Conservation (phyloP, 2,797 vertebrate genomes). For the Astyanax mexicanus region DNA sequence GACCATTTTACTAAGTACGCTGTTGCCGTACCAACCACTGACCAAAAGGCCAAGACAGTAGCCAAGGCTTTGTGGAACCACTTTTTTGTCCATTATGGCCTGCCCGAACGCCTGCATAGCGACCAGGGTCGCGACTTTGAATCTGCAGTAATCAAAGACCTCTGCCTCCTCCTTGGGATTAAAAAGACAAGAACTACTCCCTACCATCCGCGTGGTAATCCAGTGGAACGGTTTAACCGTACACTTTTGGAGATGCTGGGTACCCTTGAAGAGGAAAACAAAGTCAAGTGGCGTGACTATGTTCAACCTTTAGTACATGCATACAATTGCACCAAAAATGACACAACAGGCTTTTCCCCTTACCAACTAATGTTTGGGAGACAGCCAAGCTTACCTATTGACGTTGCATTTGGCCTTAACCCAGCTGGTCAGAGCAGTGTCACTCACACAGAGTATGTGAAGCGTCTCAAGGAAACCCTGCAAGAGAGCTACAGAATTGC, state of each 20-base stretch:
- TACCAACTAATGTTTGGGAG: constrained; percentile 32
- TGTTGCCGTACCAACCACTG: too few relatives aligned
- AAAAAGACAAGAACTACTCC: not conserved
- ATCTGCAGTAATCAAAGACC: not conserved
- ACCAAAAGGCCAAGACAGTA: too few relatives aligned
- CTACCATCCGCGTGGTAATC: not conserved
- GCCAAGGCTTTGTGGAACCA: too few relatives aligned
- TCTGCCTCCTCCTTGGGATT: not conserved
- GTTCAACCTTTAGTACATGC: constrained; percentile 22
- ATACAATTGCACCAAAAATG: constrained; percentile 14
- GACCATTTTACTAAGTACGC: too few relatives aligned
- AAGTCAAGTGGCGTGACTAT: constrained; percentile 3
- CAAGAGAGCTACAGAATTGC: constrained; percentile 22
- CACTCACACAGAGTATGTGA: constrained; percentile 5
- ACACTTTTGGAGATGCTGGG: not conserved
- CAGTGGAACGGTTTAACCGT: constrained; percentile 3
- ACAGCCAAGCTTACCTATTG: constrained; percentile 10
- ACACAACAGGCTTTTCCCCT: not conserved
- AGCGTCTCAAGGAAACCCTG: not conserved
- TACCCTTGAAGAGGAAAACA: constrained; percentile 15
- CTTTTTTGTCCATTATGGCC: too few relatives aligned
- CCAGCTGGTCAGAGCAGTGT: not conserved
- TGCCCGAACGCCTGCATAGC: too few relatives aligned
- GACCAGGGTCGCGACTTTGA: too few relatives aligned
- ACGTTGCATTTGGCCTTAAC: constrained; percentile 16